Evolutionary conservation across 2,797 vertebrate species (phyloP).

Genomic region (Phyllotis vaccarum): DNA sequence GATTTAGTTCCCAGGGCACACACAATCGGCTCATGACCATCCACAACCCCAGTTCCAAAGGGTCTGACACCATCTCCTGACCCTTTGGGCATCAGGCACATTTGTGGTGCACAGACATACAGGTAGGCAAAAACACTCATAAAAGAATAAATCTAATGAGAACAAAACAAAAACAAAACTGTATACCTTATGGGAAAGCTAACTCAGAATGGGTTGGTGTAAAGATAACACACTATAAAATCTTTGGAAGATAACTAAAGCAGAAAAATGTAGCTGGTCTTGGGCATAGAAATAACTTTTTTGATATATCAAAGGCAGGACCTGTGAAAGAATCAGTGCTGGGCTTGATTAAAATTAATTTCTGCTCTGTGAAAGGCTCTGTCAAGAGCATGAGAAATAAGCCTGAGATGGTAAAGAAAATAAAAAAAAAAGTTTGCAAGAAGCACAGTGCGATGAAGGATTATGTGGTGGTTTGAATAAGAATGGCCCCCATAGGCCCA

Average conservation of each 20-base stretch:
- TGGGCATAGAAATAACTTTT: neutral
- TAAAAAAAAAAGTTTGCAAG: too few relatives aligned
- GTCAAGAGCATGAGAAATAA: constrained; percentile 53
- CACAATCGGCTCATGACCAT: neutral
- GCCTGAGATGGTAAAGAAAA: neutral
- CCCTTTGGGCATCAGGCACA: neutral
- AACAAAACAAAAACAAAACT: neutral
- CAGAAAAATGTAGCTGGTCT: neutral
- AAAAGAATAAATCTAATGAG: neutral
- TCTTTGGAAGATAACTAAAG: neutral
- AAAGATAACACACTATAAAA: constrained; percentile 31
- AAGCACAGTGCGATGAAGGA: neutral
- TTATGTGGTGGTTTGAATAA: neutral
- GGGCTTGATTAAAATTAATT: constrained; percentile 48
- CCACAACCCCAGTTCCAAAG: neutral
- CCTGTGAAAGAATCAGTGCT: neutral
- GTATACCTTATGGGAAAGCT: constrained; percentile 30
- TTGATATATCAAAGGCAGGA: neutral
- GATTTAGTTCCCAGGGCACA: neutral
- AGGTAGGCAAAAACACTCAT: neutral
- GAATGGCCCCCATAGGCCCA: neutral
- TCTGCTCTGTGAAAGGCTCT: neutral
- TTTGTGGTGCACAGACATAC: neutral
- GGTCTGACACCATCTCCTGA: neutral
- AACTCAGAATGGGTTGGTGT: neutral